These are phyloP conservation scores for Terrapene triunguis DNA, from an alignment of 2,113 vertebrate genomes.

Conservation along the genomic window DNA sequence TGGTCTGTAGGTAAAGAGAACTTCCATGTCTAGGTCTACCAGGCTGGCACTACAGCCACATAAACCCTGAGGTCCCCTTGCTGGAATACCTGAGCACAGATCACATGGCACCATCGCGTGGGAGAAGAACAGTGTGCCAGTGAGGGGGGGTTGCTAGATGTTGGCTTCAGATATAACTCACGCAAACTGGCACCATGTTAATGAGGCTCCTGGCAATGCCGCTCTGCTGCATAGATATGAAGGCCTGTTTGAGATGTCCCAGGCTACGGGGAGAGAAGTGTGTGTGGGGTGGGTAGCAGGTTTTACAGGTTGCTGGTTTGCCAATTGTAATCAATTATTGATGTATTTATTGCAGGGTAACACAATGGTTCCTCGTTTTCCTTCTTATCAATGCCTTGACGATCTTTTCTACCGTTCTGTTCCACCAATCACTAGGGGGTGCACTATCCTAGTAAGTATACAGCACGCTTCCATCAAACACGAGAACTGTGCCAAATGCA, in stretches of 20 bases:
- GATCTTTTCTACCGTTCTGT: no score
- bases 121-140: accelerated
- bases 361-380: background rate
- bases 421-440: accelerated
- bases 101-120: accelerated
- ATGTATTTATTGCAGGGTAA: background rate
- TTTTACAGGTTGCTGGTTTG: background rate
- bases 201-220: background rate
- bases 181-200: background rate
- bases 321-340: accelerated
- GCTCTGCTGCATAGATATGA: background rate
- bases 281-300: background rate
- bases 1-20: no score
- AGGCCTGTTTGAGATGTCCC: background rate
- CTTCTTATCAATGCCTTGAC: accelerated
- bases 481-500: no score
- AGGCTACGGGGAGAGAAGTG: no score
- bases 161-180: background rate
- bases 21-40: background rate
- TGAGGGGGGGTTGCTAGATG: background rate
- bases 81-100: background rate
- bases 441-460: background rate
- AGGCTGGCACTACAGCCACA: background rate
- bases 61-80: accelerated
- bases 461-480: accelerated